Evolutionary conservation across 2,797 vertebrate species (phyloP).

Genomic region (Prunella strophiata): DNA sequence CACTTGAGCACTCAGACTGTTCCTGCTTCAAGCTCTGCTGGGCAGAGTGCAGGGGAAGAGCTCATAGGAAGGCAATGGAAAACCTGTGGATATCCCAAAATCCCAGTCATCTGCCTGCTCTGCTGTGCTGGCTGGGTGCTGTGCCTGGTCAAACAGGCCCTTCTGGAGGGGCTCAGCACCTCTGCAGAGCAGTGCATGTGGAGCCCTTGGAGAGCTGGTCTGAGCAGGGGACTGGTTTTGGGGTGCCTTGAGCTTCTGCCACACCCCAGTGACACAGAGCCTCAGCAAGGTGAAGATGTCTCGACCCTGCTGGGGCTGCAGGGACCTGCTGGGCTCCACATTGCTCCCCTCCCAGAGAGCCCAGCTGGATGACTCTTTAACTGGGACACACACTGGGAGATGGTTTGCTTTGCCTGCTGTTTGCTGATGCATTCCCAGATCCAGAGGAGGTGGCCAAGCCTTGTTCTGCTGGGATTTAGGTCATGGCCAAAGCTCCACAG

Average conservation of each 20-base stretch:
- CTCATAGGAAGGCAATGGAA: background rate
- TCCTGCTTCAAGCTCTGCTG: background rate
- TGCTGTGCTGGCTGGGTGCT: background rate
- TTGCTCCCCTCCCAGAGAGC: background rate
- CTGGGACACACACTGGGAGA: background rate
- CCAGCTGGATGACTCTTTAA: rapidly evolving
- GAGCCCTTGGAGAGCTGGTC: background rate
- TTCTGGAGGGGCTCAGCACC: background rate
- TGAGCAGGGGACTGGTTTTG: background rate
- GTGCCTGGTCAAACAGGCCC: background rate
- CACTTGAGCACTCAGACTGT: background rate
- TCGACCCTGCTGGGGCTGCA: background rate
- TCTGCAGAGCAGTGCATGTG: background rate
- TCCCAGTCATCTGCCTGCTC: rapidly evolving
- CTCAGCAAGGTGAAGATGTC: rapidly evolving
- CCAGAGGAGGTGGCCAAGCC: background rate
- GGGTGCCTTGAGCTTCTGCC: background rate
- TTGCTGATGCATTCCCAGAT: background rate
- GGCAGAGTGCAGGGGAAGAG: background rate
- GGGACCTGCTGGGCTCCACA: background rate
- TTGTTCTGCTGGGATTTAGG: background rate
- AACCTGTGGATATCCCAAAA: background rate
- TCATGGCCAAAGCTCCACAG: background rate
- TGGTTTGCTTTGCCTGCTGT: background rate
- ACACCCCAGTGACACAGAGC: background rate